phyloP scores from a whole-genome alignment of 2,888 invertebrate genomes.

The Philhelius pedissequus region DNA sequence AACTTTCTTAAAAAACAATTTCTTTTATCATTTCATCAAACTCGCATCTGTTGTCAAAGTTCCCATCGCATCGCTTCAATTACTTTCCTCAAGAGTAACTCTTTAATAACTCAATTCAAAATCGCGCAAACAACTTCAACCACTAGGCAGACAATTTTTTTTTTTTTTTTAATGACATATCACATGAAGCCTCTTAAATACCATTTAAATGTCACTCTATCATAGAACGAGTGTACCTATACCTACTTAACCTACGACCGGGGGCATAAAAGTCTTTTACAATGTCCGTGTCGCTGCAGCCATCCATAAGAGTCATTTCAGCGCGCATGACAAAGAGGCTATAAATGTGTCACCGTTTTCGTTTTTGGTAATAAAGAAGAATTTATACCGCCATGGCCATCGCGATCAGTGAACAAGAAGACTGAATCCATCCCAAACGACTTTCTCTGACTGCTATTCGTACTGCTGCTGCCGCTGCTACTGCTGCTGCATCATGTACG shows the following conservation, averaged over 20 bases:
- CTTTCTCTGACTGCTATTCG: constrained; percentile 23
- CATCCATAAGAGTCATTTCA: constrained; percentile 11
- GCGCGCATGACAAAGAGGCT: constrained; percentile 33
- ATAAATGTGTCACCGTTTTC: constrained; percentile 46
- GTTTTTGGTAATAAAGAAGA: constrained; percentile 43
- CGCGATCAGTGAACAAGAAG: not conserved
- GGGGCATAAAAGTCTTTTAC: not conserved
- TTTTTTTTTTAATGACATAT: constrained; percentile 11
- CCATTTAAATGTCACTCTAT: constrained; percentile 43
- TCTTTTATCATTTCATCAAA: not conserved
- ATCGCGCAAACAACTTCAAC: not conserved
- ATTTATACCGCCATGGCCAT: not conserved
- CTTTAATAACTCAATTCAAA: not conserved
- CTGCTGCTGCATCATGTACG: not conserved
- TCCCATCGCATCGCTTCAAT: not conserved
- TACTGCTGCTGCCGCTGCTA: not conserved
- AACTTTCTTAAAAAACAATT: not conserved
- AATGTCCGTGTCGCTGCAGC: too few relatives aligned
- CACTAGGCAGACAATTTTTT: not conserved
- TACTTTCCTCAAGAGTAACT: not conserved
- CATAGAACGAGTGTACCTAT: constrained; percentile 16
- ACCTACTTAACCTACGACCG: constrained; percentile 54
- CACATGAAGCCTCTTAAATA: constrained; percentile 11
- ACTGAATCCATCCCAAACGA: not conserved
- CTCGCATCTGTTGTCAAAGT: not conserved